phyloP scores from a whole-genome alignment of 2,888 invertebrate species.

The Orthosia gracilis region DNA sequence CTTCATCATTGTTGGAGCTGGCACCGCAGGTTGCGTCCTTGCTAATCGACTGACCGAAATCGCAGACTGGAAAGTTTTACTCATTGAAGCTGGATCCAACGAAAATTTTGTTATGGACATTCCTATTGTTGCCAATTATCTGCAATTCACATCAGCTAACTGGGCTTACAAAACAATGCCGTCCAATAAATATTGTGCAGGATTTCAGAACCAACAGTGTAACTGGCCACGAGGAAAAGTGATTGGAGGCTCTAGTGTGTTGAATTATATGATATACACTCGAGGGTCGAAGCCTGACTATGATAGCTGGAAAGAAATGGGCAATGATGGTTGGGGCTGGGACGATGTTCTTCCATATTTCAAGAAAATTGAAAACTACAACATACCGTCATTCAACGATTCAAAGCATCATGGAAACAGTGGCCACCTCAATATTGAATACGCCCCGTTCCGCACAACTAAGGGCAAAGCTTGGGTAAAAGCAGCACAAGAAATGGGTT shows the following conservation, averaged over 20 bases:
- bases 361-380: slow-evolving; percentile 94
- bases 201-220: slow-evolving; percentile 94
- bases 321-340: slow-evolving; percentile 94
- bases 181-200: slow-evolving; percentile 93
- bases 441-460: slow-evolving; percentile 88
- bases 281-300: slow-evolving; percentile 94
- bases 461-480: slow-evolving; percentile 91
- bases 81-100: slow-evolving; percentile 94
- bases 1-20: slow-evolving; percentile 95
- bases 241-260: slow-evolving; percentile 95
- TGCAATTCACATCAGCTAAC: slow-evolving; percentile 94
- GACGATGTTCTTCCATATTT: slow-evolving; percentile 94
- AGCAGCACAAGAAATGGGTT: slow-evolving; percentile 92
- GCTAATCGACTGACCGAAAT: slow-evolving; percentile 94
- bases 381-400: slow-evolving; percentile 90
- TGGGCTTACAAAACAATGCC: slow-evolving; percentile 96
- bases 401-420: slow-evolving; percentile 89
- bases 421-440: slow-evolving; percentile 91
- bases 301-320: slow-evolving; percentile 94
- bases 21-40: slow-evolving; percentile 95
- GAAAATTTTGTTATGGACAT: slow-evolving; percentile 95
- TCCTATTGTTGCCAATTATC: slow-evolving; percentile 93
- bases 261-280: slow-evolving; percentile 96
- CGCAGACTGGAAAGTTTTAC: slow-evolving; percentile 92
- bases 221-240: slow-evolving; percentile 96